phyloP scores from a whole-genome alignment of 2,888 invertebrate genomes.

The Amiota communis region DNA sequence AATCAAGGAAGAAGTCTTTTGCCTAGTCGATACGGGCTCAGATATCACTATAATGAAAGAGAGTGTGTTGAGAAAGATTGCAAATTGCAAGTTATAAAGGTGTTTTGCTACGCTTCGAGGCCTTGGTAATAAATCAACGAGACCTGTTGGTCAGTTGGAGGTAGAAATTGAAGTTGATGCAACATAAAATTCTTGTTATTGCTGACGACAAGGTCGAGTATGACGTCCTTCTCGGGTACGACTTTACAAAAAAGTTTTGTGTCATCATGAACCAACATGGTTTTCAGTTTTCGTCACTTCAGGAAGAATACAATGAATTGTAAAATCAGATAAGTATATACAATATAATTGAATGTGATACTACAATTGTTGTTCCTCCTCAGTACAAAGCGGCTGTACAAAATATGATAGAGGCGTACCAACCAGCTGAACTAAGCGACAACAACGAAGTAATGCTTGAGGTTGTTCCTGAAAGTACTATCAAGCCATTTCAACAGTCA shows the following conservation, averaged over 20 bases:
- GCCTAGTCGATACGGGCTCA: too few relatives aligned
- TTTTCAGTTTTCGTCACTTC: too few relatives aligned
- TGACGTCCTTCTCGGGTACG: too few relatives aligned
- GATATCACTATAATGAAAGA: too few relatives aligned
- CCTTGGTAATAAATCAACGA: too few relatives aligned
- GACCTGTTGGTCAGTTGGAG: background rate
- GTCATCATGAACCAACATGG: too few relatives aligned
- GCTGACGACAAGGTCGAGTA: background rate
- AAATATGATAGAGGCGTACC: background rate
- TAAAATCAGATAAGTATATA: background rate
- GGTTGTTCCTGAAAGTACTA: background rate
- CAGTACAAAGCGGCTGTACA: background rate
- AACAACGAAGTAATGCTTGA: background rate
- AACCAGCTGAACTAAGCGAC: background rate
- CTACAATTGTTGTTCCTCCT: background rate
- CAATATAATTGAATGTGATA: background rate
- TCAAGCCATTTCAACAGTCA: constrained; percentile 4
- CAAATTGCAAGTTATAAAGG: too few relatives aligned
- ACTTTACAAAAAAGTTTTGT: too few relatives aligned
- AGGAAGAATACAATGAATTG: background rate
- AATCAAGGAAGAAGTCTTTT: too few relatives aligned
- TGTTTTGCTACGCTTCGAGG: too few relatives aligned
- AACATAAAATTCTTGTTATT: background rate
- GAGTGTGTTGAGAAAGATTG: too few relatives aligned
- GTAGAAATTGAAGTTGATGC: background rate